A percentile compares a stretch with the other conserved stretches of the same genome.
These are phyloP conservation scores for Seira ritae DNA, from an alignment of 2,888 invertebrate species.

Conservation along the genomic window DNA sequence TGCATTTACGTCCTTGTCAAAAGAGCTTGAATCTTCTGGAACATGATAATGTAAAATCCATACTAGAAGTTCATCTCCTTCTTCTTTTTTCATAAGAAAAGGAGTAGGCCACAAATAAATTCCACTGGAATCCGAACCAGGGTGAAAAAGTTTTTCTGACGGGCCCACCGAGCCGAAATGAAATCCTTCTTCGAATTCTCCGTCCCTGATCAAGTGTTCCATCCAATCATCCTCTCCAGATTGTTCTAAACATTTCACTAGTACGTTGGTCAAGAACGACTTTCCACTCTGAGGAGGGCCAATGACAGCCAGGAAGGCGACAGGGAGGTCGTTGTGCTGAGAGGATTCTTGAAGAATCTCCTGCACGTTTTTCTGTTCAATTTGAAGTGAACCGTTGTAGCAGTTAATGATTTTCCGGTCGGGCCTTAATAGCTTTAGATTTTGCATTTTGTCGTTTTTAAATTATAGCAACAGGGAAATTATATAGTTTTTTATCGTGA, in stretches of 20 bases:
- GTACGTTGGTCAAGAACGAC: slow-evolving; percentile 33
- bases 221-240: slow-evolving; percentile 33
- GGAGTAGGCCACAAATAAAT: slow-evolving; percentile 42
- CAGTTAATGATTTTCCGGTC: too few relatives aligned
- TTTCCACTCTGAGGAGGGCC: slow-evolving; percentile 31
- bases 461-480: too few relatives aligned
- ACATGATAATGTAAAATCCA: slow-evolving; percentile 15
- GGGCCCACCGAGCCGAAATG: too few relatives aligned
- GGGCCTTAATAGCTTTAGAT: too few relatives aligned
- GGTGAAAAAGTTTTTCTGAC: neutral
- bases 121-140: neutral
- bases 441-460: too few relatives aligned
- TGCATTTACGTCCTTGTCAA: neutral
- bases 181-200: neutral
- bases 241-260: neutral
- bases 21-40: neutral
- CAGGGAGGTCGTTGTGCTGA: neutral
- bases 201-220: neutral
- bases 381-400: too few relatives aligned
- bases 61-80: neutral
- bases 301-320: slow-evolving; percentile 34
- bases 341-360: too few relatives aligned
- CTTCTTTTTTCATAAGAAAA: neutral
- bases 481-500: too few relatives aligned
- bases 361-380: too few relatives aligned